Evolutionary conservation across 2,113 vertebrate species (phyloP).

Genomic region (Bettongia penicillata): DNA sequence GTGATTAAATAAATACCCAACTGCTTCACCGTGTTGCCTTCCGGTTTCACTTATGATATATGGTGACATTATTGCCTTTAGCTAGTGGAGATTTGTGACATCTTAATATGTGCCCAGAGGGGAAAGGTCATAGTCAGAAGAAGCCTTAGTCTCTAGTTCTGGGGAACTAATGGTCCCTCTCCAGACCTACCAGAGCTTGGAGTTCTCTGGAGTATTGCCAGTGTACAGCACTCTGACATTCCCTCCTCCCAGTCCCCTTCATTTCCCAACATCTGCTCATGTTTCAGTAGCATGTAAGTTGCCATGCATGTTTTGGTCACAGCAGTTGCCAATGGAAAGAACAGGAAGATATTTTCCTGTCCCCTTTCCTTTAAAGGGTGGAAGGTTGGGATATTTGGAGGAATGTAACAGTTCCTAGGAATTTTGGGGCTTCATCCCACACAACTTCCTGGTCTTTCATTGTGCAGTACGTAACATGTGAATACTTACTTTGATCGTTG

Average conservation of each 20-base stretch:
- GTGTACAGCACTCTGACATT: not conserved
- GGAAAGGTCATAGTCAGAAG: not conserved
- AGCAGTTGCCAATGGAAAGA: not conserved
- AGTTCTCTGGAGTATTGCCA: not conserved
- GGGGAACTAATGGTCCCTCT: not conserved
- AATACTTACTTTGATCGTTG: not conserved
- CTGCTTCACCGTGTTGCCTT: not conserved
- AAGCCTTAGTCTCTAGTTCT: not conserved
- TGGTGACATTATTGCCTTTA: not conserved
- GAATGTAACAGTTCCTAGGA: not conserved
- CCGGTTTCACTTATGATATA: not conserved
- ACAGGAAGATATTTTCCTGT: not conserved
- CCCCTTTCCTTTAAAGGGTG: not conserved
- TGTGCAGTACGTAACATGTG: not conserved
- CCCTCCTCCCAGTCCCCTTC: not conserved
- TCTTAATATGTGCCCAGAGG: not conserved
- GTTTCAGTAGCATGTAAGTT: not conserved
- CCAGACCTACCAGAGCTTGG: not conserved
- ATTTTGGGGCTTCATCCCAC: not conserved
- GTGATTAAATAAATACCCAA: not conserved
- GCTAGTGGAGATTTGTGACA: not conserved
- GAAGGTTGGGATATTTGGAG: not conserved
- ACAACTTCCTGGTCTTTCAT: not conserved
- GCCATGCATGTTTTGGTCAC: not conserved
- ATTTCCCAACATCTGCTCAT: conserved; percentile 1